Evolutionary conservation across 1,140 invertebrate species (phyloP), one percentile per base, ranked within the genome.

Genomic region (Zaprionus vittiger): DNA sequence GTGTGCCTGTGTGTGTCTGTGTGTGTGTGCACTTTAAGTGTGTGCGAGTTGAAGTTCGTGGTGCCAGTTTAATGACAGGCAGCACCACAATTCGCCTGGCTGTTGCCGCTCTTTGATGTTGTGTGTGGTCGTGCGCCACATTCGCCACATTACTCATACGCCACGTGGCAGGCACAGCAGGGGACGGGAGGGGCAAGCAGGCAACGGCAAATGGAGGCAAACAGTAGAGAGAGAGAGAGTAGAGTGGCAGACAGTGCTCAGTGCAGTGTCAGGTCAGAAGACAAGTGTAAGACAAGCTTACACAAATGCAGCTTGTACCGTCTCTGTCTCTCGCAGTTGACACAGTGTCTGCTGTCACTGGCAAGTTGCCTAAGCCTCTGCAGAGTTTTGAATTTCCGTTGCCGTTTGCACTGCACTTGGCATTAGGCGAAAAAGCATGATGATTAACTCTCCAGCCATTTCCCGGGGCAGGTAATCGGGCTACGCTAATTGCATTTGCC

Each of bases 1-100:
- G 54, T 74, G 55, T 55, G n/a, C n/a, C 31, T 24, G 28, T 49
- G 56, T 61, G 38, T 49, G 61, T 41, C 24, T 26, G 38, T 41
- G 47, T 14, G 14, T 41, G 54, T n/a, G 14, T 24, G 12, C 49
- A 60, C 47, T 63, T 56, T 17, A 28, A 68, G 26, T 73, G 26
- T 54, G 59, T n/a, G 59, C 52, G 57, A 41, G 28, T 22, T 17
- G n/a, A 22, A 57, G 41, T 38, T 57, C 15, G 61, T 65, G 75
- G 70, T 83, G 80, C 76, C 69, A 72, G 77, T 81, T 83, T 86
- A 87, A 86, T 87, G 83, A 86, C 86, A 86, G 55, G 61, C 61
- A 65, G 31, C 55, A 71, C 83, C 73, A 68, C 78, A 80, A 80
- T 65, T 81, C 70, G 75, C 69, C 55, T 75, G 52, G 17, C 52